Percentiles rank a stretch among this genome's conserved stretches.
Conservation (phyloP, 2,113 vertebrate genomes). For the Poeciliopsis occidentalis region DNA sequence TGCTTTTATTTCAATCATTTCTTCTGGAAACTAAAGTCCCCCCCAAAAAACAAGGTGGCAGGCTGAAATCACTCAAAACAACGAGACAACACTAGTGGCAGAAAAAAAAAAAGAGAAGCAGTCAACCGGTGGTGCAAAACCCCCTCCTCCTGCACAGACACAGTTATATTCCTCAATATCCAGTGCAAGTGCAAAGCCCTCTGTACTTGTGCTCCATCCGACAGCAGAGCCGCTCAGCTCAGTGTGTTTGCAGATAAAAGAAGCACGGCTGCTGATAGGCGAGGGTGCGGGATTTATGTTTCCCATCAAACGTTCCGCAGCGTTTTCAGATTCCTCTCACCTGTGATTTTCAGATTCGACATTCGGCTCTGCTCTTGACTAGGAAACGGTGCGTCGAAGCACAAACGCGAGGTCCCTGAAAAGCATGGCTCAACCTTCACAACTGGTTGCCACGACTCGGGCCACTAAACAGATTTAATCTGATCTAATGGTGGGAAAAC, state of each 20-base stretch:
- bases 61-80: no score
- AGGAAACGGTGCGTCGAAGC: not conserved
- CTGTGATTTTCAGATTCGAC: constrained; percentile 28
- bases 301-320: constrained; percentile 10
- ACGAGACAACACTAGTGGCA: no score
- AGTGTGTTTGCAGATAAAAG: not conserved
- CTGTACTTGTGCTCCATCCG: not conserved
- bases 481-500: constrained; percentile 11
- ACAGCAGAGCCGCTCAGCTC: constrained; percentile 15
- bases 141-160: no score
- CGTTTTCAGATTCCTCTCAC: constrained; percentile 30
- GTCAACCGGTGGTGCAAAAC: no score
- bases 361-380: constrained; percentile 2
- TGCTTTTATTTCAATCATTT: no score
- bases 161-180: no score
- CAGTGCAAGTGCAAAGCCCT: not conserved
- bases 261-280: not conserved
- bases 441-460: not conserved
- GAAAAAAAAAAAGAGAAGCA: no score
- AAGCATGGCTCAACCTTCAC: constrained; percentile 30
- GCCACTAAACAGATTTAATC: constrained; percentile 3
- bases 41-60: no score
- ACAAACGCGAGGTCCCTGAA: not conserved
- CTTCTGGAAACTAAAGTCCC: no score
- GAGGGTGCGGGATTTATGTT: constrained; percentile 13